Evolutionary conservation across 1,140 invertebrate genomes (phyloP), one percentile per base, ranked within the genome.

Genomic region (Wasmannia auropunctata): DNA sequence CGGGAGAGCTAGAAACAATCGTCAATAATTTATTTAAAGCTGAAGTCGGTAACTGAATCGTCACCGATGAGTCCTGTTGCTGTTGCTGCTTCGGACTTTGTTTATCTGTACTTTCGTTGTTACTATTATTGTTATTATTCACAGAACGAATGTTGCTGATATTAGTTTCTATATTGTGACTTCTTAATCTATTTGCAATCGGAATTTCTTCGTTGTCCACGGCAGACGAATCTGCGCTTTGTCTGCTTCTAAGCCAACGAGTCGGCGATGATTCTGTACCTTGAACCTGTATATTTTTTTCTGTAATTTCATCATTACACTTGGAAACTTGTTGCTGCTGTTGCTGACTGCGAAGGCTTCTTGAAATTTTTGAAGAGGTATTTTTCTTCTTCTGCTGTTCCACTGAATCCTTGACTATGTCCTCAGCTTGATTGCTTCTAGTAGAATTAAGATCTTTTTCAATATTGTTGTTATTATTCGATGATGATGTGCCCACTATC

Each of bases 11-110:
- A 0, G 94, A 93, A 5, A 95, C 90, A 2, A 92, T 94, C 11
- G 91, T 94, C 0, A 95, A 85, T 2, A 95, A 92, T 87, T 95
- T 95, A 76, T 95, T 95, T 28, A 95, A 90, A 6, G 93, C 91
- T 3, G 93, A 93, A 0, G 94, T 95, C 34, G 94, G 94, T 25
- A 95, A 94, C 79, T 95, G 94, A 51, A 95, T 94, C 43, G 93
- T 94, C 25, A 91, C 6, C 8, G 51, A 91, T 3, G 91, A 79
- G 22, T 90, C 86, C 49, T 58, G 51, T 10, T 54, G 70, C 5
- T 69, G 49, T 1, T 63, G 58, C 1, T 69, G 63, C 28, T 80
- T 86, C 8, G 43, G 37, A 46, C 6, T 46, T 6, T 60, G 46
- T 49, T 89, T 91, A 14, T 88, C 88, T 14, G 14, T 46, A 46